Evolutionary conservation across 2,888 invertebrate species (phyloP), one percentile per base, ranked within the genome.

Genomic region (Ditylenchus weischeri): DNA sequence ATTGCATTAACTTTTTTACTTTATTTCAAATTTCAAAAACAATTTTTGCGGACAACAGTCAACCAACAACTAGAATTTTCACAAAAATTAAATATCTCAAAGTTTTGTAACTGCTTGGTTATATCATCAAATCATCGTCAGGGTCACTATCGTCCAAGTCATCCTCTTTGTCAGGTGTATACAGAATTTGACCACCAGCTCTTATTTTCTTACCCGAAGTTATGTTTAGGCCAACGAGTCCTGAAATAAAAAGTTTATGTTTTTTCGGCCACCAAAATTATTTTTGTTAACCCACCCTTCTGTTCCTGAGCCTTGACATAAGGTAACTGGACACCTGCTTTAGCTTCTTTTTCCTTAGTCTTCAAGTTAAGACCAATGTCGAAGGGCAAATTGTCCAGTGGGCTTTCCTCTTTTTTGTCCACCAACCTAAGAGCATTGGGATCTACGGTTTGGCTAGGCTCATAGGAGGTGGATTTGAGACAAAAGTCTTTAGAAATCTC

Each of bases 61-160:
- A 29, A 29, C 29, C 29, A 29, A 29, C 5, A 29, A 29, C 29
- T 29, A 29, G 29, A 29, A 29, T 29, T 29, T 29, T 29, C 5
- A 5, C 29, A 29, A 29, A 29, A 29, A 29, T 5, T 2, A 29
- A 29, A 29, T 29, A 43, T 43, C 15, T 43, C 15, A 15, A 43
- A 43, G 15, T 13, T 3, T 10, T 8, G 8, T 13, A 13, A 43
- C 3, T 10, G 43, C 43, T 54, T 29, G n/a, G n/a, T 59, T 8
- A 59, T 36, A 59, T 59, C 59, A 59, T 78, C 54, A 79, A 70
- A 64, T 80, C 80, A 57, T 80, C 80, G 63, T 80, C 80, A 13
- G 80, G 80, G 69, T 80, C 80, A 60, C 76, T 76, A 29, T 79
- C 80, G 64, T 80, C 80, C 5, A 80, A 67, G 61, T 80, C 80